Evolutionary conservation across 2,113 vertebrate genomes (phyloP), one percentile per base, ranked within the genome.

Genomic region (Carassius auratus): DNA sequence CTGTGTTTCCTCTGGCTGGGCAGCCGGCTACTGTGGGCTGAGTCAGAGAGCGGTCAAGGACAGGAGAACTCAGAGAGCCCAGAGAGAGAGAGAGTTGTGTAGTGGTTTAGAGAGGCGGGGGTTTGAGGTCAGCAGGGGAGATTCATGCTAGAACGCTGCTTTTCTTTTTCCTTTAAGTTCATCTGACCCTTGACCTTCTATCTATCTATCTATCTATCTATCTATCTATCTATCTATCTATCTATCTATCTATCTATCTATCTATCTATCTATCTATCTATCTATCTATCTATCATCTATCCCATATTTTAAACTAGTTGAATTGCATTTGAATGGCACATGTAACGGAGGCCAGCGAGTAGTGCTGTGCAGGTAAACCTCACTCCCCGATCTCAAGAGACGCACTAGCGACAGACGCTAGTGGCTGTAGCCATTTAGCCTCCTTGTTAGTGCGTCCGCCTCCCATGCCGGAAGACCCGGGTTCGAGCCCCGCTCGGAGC

Each of bases 151-250:
- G 85, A 71, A 89, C 74, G 83, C 66, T 85, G 74, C 64, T 83
- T 77, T 89, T 87, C 87, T 87, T 90, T 89, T 90, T 85, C 85
- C 52, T n/a, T 85, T 52, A 84, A 59, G 61, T 86, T 90, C 91
- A 93, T 91, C 91, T 94, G 94, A 90, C 92, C 82, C 83, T 84
- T 92, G 91, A 93, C 92, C 92, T 92, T 30, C 14, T 3, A 68
- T 68, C 14, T 30, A 59, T 59, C 57, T 0, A 59, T 59, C 8
- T 1, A 59, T 8, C 2, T 0, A 30, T 15, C 14, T 3, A 68
- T 68, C 14, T 30, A 59, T 59, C 57, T 0, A 59, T 59, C 8
- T 1, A 59, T 8, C 2, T 1, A 61, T 26, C 23, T 1, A 30
- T 15, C 14, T 3, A 68, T 68, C 14, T 30, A 59, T 59, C 57